Conservation (phyloP, 2,797 vertebrate genomes). For the Lophotriccus pileatus region DNA sequence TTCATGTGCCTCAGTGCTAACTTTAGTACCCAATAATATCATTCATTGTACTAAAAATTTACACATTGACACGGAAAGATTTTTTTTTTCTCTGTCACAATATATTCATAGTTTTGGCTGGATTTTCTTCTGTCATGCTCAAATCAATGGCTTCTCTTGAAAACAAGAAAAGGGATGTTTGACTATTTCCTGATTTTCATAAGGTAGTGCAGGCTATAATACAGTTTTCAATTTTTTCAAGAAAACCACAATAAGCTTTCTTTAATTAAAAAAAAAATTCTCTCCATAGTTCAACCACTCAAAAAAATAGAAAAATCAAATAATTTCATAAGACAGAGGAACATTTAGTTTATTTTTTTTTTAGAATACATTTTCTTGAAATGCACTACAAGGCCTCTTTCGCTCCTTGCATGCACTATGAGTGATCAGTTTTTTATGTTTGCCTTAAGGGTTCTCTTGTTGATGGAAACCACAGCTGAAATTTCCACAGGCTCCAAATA, state of each 20-base stretch:
- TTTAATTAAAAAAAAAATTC: not conserved
- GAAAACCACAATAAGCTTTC: not conserved
- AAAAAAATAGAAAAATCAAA: not conserved
- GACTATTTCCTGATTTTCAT: not conserved
- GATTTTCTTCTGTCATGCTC: not conserved
- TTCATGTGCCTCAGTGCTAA: not conserved
- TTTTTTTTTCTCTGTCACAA: not conserved
- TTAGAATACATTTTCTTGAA: not conserved
- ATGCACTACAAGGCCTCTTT: not conserved
- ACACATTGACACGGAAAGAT: not conserved
- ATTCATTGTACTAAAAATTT: not conserved
- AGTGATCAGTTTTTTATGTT: not conserved
- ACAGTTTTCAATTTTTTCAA: not conserved
- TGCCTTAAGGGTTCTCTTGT: not conserved
- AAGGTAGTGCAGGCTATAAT: not conserved
- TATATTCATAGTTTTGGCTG: not conserved
- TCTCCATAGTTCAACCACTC: not conserved
- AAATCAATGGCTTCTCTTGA: not conserved
- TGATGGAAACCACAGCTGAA: not conserved
- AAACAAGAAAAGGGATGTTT: not conserved
- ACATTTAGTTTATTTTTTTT: accelerated
- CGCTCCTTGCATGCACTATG: not conserved
- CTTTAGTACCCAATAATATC: not conserved
- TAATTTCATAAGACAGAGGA: not conserved
- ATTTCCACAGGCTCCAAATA: not conserved